Conservation (phyloP, 2,113 vertebrate species). For the Semicossyphus pulcher region DNA sequence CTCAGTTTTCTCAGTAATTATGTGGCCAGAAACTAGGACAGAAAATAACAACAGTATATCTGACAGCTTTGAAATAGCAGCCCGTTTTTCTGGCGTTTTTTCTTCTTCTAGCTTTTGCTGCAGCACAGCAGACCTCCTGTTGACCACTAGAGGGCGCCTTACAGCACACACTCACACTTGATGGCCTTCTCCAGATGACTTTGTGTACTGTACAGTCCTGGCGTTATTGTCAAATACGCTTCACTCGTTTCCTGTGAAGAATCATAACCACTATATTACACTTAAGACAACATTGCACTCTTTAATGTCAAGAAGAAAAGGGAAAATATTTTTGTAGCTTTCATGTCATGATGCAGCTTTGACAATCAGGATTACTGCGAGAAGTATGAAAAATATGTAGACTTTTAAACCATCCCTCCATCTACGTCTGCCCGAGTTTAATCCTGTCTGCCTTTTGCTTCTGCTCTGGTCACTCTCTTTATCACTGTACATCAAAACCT, state of each 20-base stretch:
- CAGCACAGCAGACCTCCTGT: not conserved
- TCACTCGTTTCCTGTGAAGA: conserved; percentile 27
- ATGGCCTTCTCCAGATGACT: not conserved
- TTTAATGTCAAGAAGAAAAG: not conserved
- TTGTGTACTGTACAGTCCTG: not conserved
- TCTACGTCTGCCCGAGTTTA: conserved; percentile 5
- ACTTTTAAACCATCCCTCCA: not conserved
- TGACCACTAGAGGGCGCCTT: conserved; percentile 21
- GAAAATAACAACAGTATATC: no score
- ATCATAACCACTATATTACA: conserved; percentile 16
- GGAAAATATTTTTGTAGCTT: conserved; percentile 47
- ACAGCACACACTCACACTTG: not conserved
- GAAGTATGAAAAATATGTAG: not conserved
- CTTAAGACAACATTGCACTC: conserved; percentile 30
- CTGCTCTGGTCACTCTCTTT: not conserved
- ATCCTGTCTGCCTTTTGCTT: conserved; percentile 2
- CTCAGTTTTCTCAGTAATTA: no score
- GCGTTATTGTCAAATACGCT: not conserved
- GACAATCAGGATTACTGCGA: conserved; percentile 30
- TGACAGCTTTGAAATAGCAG: no score
- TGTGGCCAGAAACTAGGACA: no score
- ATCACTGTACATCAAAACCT: conserved; percentile 1
- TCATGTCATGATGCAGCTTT: conserved; percentile 19
- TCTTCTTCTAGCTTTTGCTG: no score
- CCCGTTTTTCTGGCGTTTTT: no score